Percentiles rank a stretch among this genome's conserved stretches.
phyloP scores from a whole-genome alignment of 2,113 vertebrate genomes.

The Choloepus hoffmanni region DNA sequence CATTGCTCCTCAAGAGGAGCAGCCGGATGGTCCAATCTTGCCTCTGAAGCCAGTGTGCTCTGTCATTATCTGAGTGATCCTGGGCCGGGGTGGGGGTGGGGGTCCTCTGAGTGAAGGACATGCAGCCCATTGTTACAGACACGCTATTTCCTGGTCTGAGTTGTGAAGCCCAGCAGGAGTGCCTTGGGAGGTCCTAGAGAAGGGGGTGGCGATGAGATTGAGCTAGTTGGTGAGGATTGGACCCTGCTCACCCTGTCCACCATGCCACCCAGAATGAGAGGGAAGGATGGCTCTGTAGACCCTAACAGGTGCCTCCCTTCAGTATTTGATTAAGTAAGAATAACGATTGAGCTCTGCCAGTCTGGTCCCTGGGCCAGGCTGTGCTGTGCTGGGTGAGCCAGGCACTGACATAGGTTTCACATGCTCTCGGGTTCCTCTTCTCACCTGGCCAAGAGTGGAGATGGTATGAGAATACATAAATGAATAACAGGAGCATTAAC shows the following conservation, averaged over 20 bases:
- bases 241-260: neutral
- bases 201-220: neutral
- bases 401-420: fast-evolving
- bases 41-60: neutral
- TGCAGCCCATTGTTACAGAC: too few species aligned
- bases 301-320: neutral
- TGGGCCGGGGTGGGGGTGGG: neutral
- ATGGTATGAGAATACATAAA: neutral
- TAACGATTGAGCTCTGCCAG: fast-evolving
- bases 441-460: neutral
- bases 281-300: neutral
- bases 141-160: neutral
- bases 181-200: neutral
- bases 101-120: too few species aligned
- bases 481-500: fast-evolving
- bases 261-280: neutral
- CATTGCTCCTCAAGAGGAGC: neutral
- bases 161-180: neutral
- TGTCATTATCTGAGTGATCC: neutral
- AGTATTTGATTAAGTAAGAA: neutral
- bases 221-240: neutral
- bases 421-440: neutral
- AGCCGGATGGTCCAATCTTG: neutral
- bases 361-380: neutral
- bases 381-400: neutral